Percentiles rank a stretch among this genome's conserved stretches.
Evolutionary conservation across 2,888 invertebrate genomes (phyloP).

Genomic region (Volucella inanis): DNA sequence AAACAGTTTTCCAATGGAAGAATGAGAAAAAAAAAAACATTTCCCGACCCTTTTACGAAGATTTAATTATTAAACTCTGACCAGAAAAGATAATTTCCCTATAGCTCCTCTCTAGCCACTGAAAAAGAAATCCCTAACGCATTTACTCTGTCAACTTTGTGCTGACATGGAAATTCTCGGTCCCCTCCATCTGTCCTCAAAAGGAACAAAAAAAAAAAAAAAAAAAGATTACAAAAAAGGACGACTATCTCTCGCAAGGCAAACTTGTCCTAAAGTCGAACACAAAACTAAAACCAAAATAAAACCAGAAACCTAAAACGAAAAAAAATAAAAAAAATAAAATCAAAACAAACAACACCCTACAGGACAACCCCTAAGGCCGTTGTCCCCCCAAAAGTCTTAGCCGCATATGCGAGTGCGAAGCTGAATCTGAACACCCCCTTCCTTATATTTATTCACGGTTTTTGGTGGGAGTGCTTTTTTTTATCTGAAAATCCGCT

Average conservation of each 20-base stretch:
- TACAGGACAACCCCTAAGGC: constrained; percentile 2
- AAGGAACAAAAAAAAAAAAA: constrained; percentile 8
- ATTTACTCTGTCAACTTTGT: constrained; percentile 44
- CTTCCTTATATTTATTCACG: not conserved
- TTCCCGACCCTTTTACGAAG: constrained; percentile 48
- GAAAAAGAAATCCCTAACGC: constrained; percentile 25
- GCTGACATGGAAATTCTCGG: constrained; percentile 43
- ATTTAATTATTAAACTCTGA: constrained; percentile 61
- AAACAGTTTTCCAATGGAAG: not conserved
- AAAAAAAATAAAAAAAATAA: constrained; percentile 14
- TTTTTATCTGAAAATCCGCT: not conserved
- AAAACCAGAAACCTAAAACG: constrained; percentile 14
- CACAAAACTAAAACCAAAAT: constrained; percentile 37
- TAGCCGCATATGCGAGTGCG: constrained; percentile 24
- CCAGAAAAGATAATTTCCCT: constrained; percentile 19
- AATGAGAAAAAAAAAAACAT: constrained; percentile 22
- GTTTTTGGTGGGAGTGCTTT: constrained; percentile 1
- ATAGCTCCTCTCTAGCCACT: not conserved
- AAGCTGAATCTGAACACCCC: constrained; percentile 7
- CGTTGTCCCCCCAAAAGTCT: not conserved
- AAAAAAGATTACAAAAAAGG: not conserved
- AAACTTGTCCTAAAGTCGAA: constrained; percentile 57
- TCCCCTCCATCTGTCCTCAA: constrained; percentile 6
- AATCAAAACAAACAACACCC: constrained; percentile 35
- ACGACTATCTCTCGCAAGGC: constrained; percentile 6